A percentile compares a stretch with the other conserved stretches of the same genome.
phyloP scores from a whole-genome alignment of 1,140 invertebrate genomes.

The Phocides pigmalion region DNA sequence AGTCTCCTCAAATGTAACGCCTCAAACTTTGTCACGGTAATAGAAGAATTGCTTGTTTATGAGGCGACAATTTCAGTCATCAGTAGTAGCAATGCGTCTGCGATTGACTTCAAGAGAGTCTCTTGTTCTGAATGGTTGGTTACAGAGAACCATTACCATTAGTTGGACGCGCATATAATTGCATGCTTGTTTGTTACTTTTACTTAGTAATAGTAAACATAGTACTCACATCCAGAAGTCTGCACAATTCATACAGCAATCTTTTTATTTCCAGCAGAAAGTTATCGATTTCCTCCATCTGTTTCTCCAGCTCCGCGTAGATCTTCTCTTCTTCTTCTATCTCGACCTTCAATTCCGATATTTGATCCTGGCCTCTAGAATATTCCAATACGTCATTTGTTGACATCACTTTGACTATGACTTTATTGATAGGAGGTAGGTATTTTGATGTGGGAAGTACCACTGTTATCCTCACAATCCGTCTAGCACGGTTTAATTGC shows the following conservation, averaged over 20 bases:
- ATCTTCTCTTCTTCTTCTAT: constrained; percentile 84
- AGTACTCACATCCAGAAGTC: constrained; percentile 71
- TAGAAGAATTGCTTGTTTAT: too few relatives aligned
- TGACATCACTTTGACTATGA: not conserved
- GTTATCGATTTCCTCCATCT: constrained; percentile 75
- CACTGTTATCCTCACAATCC: too few relatives aligned
- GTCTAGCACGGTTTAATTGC: too few relatives aligned
- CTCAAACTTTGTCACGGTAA: too few relatives aligned
- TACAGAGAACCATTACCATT: too few relatives aligned
- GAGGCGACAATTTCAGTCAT: too few relatives aligned
- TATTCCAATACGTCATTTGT: not conserved
- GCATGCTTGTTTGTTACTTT: too few relatives aligned
- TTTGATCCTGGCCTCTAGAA: constrained; percentile 87
- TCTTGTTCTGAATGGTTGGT: too few relatives aligned
- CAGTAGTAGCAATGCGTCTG: too few relatives aligned
- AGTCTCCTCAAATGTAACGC: too few relatives aligned
- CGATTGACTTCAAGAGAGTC: too few relatives aligned
- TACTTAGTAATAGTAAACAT: not conserved
- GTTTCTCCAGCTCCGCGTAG: constrained; percentile 73
- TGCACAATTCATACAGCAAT: constrained; percentile 75
- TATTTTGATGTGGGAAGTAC: too few relatives aligned
- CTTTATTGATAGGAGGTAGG: not conserved
- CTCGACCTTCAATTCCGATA: constrained; percentile 85
- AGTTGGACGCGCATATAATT: not conserved
- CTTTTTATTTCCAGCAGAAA: constrained; percentile 83